Evolutionary conservation across 1,140 invertebrate genomes (phyloP).

Genomic region (Caenorhabditis tropicalis): DNA sequence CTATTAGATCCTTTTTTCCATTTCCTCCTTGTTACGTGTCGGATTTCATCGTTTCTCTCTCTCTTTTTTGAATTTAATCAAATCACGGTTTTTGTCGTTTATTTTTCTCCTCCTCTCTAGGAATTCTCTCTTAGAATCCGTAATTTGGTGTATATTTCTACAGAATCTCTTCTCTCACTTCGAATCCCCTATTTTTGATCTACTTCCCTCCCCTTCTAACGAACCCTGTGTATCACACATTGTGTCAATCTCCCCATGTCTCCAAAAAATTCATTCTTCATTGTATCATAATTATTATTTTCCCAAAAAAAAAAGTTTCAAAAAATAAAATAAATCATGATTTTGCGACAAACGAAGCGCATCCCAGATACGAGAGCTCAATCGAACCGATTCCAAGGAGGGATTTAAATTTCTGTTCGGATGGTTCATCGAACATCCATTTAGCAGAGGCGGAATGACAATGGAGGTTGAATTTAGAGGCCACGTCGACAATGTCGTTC

Average conservation of each 20-base stretch:
- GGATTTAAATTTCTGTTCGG: neutral
- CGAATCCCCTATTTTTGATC: too few species aligned
- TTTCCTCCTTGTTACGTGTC: neutral
- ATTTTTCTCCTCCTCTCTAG: too few species aligned
- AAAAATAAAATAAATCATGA: neutral
- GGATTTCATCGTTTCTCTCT: neutral
- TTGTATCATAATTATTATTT: too few species aligned
- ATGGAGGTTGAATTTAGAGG: neutral
- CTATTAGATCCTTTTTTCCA: constrained; percentile 74
- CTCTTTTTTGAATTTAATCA: neutral
- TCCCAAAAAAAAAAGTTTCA: too few species aligned
- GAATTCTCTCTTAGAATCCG: too few species aligned
- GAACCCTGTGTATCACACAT: too few species aligned
- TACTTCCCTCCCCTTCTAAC: too few species aligned
- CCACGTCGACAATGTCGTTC: neutral
- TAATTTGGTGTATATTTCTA: too few species aligned
- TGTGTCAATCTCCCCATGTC: too few species aligned
- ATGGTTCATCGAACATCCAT: neutral
- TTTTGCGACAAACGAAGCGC: too few species aligned
- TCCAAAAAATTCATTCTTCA: too few species aligned
- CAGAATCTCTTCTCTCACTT: too few species aligned
- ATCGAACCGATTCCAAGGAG: neutral
- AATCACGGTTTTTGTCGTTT: neutral
- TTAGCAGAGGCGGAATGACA: neutral
- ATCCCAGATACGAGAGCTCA: neutral